These are phyloP conservation scores for Rhinoraja longicauda DNA, from an alignment of 2,797 vertebrate species.

Conservation along the genomic window DNA sequence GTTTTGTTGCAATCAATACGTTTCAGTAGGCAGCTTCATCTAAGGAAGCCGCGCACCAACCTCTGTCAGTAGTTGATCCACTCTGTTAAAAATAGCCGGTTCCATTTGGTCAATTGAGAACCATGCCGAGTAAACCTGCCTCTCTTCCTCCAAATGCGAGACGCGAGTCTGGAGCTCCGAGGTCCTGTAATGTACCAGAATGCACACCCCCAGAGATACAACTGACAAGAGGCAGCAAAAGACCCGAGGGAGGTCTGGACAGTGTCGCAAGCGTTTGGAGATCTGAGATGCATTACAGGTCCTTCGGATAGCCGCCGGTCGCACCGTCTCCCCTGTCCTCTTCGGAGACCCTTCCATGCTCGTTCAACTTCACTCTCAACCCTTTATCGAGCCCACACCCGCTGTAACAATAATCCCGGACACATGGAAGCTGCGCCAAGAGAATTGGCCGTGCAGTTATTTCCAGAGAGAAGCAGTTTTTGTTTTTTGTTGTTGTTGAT, in stretches of 20 bases:
- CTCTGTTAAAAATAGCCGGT: conserved; percentile 23
- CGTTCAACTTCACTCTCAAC: not conserved
- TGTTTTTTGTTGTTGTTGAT: too few species aligned
- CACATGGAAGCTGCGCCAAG: not conserved
- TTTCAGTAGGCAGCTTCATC: not conserved
- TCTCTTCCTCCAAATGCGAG: conserved; percentile 14
- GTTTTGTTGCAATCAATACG: not conserved
- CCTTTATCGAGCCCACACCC: conserved; percentile 3
- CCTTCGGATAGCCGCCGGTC: not conserved
- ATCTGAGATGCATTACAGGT: not conserved
- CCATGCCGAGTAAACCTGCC: not conserved
- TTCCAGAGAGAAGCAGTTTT: not conserved
- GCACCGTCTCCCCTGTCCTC: not conserved
- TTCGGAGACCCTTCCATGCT: not conserved
- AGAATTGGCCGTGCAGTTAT: not conserved
- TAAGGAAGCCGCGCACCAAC: not conserved
- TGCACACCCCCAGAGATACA: not conserved
- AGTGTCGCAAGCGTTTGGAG: not conserved
- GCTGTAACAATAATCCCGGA: not conserved
- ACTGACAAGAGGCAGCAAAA: not conserved
- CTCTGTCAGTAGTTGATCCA: not conserved
- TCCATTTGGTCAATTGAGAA: conserved; percentile 13
- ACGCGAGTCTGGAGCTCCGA: conserved; percentile 9
- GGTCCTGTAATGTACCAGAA: conserved; percentile 4
- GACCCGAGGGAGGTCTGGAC: not conserved